Evolutionary conservation across 1,140 invertebrate species (phyloP), one percentile per base, ranked within the genome.

Genomic region (Polypedilum pembai): DNA sequence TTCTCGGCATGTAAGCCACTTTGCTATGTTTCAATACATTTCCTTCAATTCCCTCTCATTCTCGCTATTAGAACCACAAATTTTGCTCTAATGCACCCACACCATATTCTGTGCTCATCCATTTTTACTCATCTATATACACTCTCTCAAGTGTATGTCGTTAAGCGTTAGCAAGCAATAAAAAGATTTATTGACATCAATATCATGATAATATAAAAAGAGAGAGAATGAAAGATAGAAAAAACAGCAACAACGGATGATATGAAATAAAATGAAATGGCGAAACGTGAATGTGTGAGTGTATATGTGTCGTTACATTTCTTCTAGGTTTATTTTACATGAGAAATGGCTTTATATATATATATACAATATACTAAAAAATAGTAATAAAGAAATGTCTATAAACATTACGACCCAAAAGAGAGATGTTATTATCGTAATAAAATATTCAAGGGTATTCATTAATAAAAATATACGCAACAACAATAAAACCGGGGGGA

Each of bases 181-280:
- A 69, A 69, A 69, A 69, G 65, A 69, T 69, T 69, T 69, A 69
- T 69, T 69, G 65, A 69, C 65, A 69, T 56, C 65, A 69, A 69
- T 69, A 69, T 69, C 65, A 69, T 69, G 65, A 69, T 69, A 69
- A 69, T 69, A 69, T 18, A 69, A 69, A 69, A 69, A 20, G 45
- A 56, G 45, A 56, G 12, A n/a, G 45, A 56, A 56, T 15, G 12
- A n/a, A 12, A 56, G n/a, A 56, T 56, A 56, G 45, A 56, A 45
- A 45, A 10, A 56, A 56, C n/a, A 56, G n/a, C 45, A 56, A 56
- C 12, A n/a, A 56, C n/a, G 45, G 45, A 56, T 56, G n/a, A 56
- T 56, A 56, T 69, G 65, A 18, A 69, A 56, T 12, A 56, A 17
- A 56, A 69, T 20, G 17, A 21, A 21, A 20, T 69, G 65, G 15